Conservation (phyloP, 2,113 vertebrate genomes). For the Corapipo altera region DNA sequence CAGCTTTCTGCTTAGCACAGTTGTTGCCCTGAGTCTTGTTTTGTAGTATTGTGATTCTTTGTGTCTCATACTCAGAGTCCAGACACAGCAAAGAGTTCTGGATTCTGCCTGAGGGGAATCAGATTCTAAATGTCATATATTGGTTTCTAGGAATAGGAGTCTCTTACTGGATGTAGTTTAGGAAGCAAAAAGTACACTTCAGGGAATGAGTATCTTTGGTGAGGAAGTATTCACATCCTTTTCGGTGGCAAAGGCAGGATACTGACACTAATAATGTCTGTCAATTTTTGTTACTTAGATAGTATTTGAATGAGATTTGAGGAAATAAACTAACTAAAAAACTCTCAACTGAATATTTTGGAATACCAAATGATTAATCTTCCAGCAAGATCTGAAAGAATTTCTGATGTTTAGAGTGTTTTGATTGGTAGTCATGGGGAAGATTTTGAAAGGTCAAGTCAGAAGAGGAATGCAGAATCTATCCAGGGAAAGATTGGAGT, state of each 20-base stretch:
- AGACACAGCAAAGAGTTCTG: not conserved
- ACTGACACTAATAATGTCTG: conserved; percentile 5
- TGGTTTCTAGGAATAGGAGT: not conserved
- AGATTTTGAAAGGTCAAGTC: conserved; percentile 61
- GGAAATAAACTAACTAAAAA: conserved; percentile 52
- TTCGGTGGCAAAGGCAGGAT: conserved; percentile 10
- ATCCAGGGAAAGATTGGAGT: not conserved
- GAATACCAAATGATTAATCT: conserved; percentile 42
- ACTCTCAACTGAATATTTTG: conserved; percentile 55
- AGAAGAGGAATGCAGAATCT: conserved; percentile 37
- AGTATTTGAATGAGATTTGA: conserved; percentile 13
- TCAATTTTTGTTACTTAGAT: conserved; percentile 32
- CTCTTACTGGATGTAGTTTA: not conserved
- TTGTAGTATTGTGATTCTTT: not conserved
- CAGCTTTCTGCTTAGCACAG: not conserved
- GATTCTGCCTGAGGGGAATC: not conserved
- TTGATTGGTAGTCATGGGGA: conserved; percentile 41
- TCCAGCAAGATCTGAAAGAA: conserved; percentile 48
- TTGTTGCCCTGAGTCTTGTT: not conserved
- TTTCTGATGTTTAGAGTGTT: conserved; percentile 34
- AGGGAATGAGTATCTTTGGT: not conserved
- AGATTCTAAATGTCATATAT: not conserved
- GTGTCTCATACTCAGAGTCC: not conserved
- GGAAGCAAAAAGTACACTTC: not conserved
- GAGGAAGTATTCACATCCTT: conserved; percentile 1